Evolutionary conservation across 2,888 invertebrate genomes (phyloP).

Genomic region (Sinodicranocentrus sp.): DNA sequence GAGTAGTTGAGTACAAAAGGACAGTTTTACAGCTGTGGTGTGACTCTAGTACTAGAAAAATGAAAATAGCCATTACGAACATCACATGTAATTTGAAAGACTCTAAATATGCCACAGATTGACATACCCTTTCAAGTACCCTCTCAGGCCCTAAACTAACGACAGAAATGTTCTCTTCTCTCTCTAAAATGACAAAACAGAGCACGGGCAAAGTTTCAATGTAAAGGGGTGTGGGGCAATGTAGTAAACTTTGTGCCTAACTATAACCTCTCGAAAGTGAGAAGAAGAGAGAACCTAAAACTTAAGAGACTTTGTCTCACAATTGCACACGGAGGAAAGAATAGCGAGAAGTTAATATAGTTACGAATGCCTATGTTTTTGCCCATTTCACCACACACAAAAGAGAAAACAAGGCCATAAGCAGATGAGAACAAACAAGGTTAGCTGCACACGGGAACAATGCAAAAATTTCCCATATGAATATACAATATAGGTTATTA

Average conservation of each 20-base stretch:
- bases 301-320: not conserved
- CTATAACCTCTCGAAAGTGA: not conserved
- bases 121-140: conserved; percentile 4
- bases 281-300: not conserved
- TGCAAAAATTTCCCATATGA: too few relatives aligned
- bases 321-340: not conserved
- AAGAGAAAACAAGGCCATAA: not conserved
- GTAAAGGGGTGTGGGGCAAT: not conserved
- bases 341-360: not conserved
- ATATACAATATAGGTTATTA: too few relatives aligned
- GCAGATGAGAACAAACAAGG: too few relatives aligned
- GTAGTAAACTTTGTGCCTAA: not conserved
- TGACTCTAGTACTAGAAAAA: not conserved
- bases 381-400: not conserved
- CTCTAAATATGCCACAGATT: not conserved
- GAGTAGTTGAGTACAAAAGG: not conserved
- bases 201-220: not conserved
- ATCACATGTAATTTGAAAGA: not conserved
- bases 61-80: not conserved
- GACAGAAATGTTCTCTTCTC: not conserved
- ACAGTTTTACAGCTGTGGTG: not conserved
- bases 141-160: not conserved
- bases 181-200: not conserved
- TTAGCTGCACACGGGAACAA: too few relatives aligned
- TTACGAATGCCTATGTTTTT: not conserved